These are phyloP conservation scores for Planococcus citri DNA, from an alignment of 1,140 invertebrate genomes.

Conservation along the genomic window DNA sequence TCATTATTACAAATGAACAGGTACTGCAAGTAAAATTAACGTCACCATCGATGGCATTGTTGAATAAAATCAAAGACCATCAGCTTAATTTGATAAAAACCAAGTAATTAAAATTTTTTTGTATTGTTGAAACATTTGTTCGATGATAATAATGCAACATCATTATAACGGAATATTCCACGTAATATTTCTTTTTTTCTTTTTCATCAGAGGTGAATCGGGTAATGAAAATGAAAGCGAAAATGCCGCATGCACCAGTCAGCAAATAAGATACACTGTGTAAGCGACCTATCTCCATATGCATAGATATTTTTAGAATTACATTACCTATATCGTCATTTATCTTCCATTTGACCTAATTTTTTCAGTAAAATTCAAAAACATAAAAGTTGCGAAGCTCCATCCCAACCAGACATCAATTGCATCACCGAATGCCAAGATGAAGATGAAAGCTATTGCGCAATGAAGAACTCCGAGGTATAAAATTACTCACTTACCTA, in stretches of 20 bases:
- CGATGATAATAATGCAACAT: too few species aligned
- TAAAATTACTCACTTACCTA: neutral
- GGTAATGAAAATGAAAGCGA: neutral
- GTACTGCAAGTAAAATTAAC: constrained; percentile 28
- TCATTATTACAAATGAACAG: too few species aligned
- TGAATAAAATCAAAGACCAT: constrained; percentile 27
- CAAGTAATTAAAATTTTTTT: neutral
- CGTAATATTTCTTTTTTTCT: neutral
- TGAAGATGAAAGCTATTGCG: neutral
- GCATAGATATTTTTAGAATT: constrained; percentile 1
- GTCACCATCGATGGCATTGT: constrained; percentile 26
- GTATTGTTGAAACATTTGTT: too few species aligned
- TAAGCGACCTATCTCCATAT: neutral
- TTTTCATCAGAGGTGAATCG: neutral
- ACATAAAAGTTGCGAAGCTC: constrained; percentile 12
- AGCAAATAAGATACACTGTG: neutral
- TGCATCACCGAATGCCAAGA: constrained; percentile 25
- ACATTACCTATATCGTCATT: too few species aligned
- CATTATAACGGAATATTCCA: too few species aligned
- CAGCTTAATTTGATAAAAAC: constrained; percentile 27
- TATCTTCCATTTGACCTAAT: neutral
- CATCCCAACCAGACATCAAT: constrained; percentile 23
- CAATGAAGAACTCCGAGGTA: neutral
- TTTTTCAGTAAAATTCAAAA: constrained; percentile 12
- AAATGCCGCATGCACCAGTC: neutral